These are phyloP conservation scores for Cremastinae sp. DNA, from an alignment of 2,888 invertebrate genomes.

Conservation along the genomic window DNA sequence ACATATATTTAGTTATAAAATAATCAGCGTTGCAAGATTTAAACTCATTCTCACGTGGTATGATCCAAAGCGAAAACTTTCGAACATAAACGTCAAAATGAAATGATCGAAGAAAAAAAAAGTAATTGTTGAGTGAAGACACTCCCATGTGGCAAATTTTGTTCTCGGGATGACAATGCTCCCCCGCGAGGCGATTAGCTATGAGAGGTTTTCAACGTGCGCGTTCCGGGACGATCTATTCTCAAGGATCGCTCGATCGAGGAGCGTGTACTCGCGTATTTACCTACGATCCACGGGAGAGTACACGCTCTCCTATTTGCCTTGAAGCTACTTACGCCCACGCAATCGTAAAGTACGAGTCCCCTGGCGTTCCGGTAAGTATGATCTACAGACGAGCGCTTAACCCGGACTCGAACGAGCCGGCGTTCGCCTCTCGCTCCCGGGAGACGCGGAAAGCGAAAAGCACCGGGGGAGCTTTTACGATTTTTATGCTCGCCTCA, in stretches of 20 bases:
- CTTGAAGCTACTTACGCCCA: slow-evolving; percentile 62
- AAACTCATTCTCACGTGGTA: too few species aligned
- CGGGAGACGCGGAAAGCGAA: slow-evolving; percentile 22
- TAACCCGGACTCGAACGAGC: slow-evolving; percentile 34
- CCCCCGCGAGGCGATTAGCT: slow-evolving; percentile 62
- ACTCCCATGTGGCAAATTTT: slow-evolving; percentile 23
- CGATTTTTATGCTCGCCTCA: too few species aligned
- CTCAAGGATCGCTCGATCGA: background rate
- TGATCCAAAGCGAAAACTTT: too few species aligned
- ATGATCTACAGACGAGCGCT: slow-evolving; percentile 63
- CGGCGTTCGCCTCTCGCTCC: slow-evolving; percentile 10
- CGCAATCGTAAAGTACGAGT: slow-evolving; percentile 65
- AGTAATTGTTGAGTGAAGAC: background rate
- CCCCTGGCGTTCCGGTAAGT: slow-evolving; percentile 62
- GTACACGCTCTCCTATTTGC: slow-evolving; percentile 49
- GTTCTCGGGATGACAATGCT: slow-evolving; percentile 47
- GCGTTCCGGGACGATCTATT: slow-evolving; percentile 28
- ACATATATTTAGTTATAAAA: too few species aligned
- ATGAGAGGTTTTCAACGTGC: slow-evolving; percentile 60
- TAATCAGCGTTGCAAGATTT: too few species aligned
- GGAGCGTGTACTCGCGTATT: background rate
- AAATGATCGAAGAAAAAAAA: background rate
- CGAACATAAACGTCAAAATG: too few species aligned
- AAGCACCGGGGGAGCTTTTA: background rate
- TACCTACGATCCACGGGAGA: slow-evolving; percentile 1